These are phyloP conservation scores for Abrostola tripartita DNA, from an alignment of 2,888 invertebrate species.

Conservation along the genomic window DNA sequence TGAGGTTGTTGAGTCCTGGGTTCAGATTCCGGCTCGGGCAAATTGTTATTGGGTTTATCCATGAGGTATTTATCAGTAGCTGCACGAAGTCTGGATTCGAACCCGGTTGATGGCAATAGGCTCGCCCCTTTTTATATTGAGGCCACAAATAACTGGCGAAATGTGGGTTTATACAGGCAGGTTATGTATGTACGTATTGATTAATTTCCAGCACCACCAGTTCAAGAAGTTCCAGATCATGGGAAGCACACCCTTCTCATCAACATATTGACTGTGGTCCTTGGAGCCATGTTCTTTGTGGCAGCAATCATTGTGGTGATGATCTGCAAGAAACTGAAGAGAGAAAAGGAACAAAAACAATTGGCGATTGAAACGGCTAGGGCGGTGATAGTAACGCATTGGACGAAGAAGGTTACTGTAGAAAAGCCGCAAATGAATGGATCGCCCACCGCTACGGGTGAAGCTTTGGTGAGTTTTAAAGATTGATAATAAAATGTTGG, in stretches of 20 bases:
- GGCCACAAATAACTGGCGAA: too few relatives aligned
- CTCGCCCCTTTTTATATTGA: too few relatives aligned
- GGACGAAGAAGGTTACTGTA: constrained; percentile 96
- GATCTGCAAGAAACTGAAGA: constrained; percentile 91
- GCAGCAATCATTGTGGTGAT: constrained; percentile 89
- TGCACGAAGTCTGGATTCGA: too few relatives aligned
- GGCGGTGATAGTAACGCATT: constrained; percentile 94
- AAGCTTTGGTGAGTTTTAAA: constrained; percentile 87
- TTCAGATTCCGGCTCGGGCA: too few relatives aligned
- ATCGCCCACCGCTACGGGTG: constrained; percentile 88
- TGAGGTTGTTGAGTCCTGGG: too few relatives aligned
- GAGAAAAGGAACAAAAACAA: constrained; percentile 94
- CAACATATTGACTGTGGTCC: constrained; percentile 88
- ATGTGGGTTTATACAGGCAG: too few relatives aligned
- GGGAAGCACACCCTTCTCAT: constrained; percentile 87
- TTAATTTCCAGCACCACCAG: constrained; percentile 71
- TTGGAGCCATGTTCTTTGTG: constrained; percentile 89
- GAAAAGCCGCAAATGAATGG: constrained; percentile 92
- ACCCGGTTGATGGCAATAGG: too few relatives aligned
- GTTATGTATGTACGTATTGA: too few relatives aligned
- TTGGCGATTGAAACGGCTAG: constrained; percentile 93
- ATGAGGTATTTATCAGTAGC: too few relatives aligned
- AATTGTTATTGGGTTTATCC: too few relatives aligned
- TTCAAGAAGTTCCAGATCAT: constrained; percentile 75
- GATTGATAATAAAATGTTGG: neutral